Percentiles rank a stretch among this genome's conserved stretches.
phyloP scores from a whole-genome alignment of 2,113 vertebrate species.

The Herpailurus yagouaroundi region DNA sequence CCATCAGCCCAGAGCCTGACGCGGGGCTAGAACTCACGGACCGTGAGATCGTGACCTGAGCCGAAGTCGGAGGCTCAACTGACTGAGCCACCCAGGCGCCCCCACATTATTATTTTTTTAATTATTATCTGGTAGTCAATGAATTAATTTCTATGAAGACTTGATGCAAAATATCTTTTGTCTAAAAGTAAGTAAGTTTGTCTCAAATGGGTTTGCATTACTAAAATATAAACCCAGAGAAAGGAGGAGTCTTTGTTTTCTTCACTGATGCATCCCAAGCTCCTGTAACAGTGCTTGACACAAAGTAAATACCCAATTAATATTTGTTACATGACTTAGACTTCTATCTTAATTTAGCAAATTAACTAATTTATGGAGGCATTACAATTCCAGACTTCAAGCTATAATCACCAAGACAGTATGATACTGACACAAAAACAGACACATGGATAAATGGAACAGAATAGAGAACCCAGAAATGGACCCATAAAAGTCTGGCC shows the following conservation, averaged over 20 bases:
- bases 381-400: no score
- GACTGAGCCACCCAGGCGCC: no score
- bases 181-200: neutral
- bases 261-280: neutral
- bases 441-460: no score
- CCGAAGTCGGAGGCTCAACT: no score
- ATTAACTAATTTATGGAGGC: neutral
- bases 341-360: conserved; percentile 14
- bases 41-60: no score
- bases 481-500: no score
- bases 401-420: no score
- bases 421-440: no score
- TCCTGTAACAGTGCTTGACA: neutral
- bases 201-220: neutral
- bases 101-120: conserved; percentile 18
- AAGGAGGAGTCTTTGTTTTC: neutral
- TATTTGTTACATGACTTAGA: neutral
- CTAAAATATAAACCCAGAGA: neutral
- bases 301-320: neutral
- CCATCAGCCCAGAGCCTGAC: no score
- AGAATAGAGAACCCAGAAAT: no score
- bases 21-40: no score
- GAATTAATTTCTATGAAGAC: conserved; percentile 52
- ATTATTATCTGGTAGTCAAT: conserved; percentile 28
- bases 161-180: neutral